Conservation (phyloP, 1,140 invertebrate genomes). For the Manduca sexta region DNA sequence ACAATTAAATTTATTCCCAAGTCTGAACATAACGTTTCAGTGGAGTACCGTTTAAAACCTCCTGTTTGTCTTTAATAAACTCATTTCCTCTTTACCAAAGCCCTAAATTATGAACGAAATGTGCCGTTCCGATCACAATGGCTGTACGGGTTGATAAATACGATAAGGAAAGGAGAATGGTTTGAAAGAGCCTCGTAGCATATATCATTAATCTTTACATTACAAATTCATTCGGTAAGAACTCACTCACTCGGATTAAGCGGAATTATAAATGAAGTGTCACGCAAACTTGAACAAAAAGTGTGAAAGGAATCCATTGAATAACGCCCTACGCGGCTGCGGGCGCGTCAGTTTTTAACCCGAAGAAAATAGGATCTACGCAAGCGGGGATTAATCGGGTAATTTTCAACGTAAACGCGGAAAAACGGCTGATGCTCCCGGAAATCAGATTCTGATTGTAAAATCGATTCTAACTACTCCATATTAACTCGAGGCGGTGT, state of each 20-base stretch:
- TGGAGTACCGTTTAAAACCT: conserved; percentile 36
- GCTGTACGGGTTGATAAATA: conserved; percentile 33
- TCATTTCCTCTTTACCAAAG: conserved; percentile 4
- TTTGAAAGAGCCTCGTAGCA: conserved; percentile 36
- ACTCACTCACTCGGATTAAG: conserved; percentile 68
- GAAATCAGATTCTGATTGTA: conserved; percentile 11
- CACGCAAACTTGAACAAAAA: conserved; percentile 57
- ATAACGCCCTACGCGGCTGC: conserved; percentile 25
- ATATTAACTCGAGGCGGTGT: not conserved
- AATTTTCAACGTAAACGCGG: conserved; percentile 13
- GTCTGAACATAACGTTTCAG: conserved; percentile 59
- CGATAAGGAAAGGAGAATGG: conserved; percentile 28
- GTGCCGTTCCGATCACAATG: conserved; percentile 22
- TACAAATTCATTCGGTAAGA: conserved; percentile 68
- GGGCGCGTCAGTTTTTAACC: conserved; percentile 47
- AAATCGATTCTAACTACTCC: conserved; percentile 7
- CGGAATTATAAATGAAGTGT: conserved; percentile 70
- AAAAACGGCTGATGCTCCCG: conserved; percentile 2
- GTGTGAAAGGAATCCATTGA: conserved; percentile 49
- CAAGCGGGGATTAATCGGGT: conserved; percentile 17
- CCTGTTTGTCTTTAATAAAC: conserved; percentile 35
- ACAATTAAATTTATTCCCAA: conserved; percentile 63
- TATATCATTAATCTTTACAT: conserved; percentile 66
- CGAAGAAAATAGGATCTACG: conserved; percentile 19
- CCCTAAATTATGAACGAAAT: conserved; percentile 15